These are phyloP conservation scores for Furnarius figulus DNA, from an alignment of 2,113 vertebrate species.

Conservation along the genomic window DNA sequence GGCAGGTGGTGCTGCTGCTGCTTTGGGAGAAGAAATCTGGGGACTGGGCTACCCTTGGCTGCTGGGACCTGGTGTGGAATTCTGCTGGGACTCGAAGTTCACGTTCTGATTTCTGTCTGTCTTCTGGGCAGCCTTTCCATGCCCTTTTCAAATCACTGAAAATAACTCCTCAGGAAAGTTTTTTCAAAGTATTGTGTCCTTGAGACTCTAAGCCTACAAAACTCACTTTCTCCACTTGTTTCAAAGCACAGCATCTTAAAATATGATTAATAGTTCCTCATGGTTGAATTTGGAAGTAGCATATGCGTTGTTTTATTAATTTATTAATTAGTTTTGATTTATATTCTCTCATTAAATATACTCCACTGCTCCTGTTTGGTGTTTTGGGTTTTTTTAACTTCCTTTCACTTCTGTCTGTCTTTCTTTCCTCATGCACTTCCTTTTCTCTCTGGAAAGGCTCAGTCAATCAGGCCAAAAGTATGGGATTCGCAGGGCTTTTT, in stretches of 20 bases:
- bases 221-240: background rate
- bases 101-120: background rate
- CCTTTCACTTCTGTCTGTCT: background rate
- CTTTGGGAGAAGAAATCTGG: background rate
- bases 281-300: background rate
- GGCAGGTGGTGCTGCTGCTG: background rate
- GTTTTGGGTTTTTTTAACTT: background rate
- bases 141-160: background rate
- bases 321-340: background rate
- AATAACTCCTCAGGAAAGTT: background rate
- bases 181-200: background rate
- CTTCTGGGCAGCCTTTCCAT: background rate
- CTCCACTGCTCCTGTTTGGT: background rate
- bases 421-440: background rate
- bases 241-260: background rate
- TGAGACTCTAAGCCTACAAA: background rate
- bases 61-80: background rate
- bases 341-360: background rate
- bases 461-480: background rate
- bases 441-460: background rate
- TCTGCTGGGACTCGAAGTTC: background rate
- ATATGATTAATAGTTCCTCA: background rate
- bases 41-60: background rate
- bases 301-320: background rate
- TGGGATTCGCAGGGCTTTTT: background rate